A percentile compares a stretch with the other conserved stretches of the same genome.
Evolutionary conservation across 1,140 invertebrate species (phyloP).

Genomic region (Charaxes varanes): DNA sequence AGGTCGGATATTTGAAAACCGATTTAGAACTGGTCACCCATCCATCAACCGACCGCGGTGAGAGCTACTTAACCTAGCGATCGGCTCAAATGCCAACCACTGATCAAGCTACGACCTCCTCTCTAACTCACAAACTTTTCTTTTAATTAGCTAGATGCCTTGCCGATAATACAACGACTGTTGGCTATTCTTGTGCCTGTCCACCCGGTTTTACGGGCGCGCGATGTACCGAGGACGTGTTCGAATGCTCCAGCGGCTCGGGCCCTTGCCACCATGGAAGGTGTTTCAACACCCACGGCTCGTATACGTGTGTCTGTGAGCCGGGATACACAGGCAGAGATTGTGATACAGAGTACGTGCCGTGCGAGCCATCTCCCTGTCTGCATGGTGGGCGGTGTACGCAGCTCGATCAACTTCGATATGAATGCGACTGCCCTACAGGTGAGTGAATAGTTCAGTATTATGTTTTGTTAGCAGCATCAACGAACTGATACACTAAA

Average conservation of each 20-base stretch:
- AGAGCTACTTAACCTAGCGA: no score
- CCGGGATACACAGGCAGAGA: constrained; percentile 92
- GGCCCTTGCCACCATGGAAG: constrained; percentile 87
- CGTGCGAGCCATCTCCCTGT: constrained; percentile 92
- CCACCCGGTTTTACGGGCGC: constrained; percentile 90
- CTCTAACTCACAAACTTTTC: no score
- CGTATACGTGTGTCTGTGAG: constrained; percentile 92
- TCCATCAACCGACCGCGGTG: no score
- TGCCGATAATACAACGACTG: no score
- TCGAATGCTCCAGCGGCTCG: constrained; percentile 85
- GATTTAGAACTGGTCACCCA: no score
- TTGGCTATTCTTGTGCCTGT: constrained; percentile 87
- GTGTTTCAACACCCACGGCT: constrained; percentile 92
- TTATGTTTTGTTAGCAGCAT: constrained; percentile 4
- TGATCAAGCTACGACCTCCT: no score
- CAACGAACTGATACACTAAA: no score
- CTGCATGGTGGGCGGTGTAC: constrained; percentile 90
- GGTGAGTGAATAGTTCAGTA: constrained; percentile 80
- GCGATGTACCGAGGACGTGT: constrained; percentile 90
- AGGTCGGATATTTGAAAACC: no score
- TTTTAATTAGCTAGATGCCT: no score
- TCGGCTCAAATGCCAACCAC: no score
- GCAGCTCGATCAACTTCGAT: constrained; percentile 82
- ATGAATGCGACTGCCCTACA: constrained; percentile 89
- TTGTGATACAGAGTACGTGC: constrained; percentile 92